Evolutionary conservation across 1,140 invertebrate genomes (phyloP).

Genomic region (Radopholus similis): DNA sequence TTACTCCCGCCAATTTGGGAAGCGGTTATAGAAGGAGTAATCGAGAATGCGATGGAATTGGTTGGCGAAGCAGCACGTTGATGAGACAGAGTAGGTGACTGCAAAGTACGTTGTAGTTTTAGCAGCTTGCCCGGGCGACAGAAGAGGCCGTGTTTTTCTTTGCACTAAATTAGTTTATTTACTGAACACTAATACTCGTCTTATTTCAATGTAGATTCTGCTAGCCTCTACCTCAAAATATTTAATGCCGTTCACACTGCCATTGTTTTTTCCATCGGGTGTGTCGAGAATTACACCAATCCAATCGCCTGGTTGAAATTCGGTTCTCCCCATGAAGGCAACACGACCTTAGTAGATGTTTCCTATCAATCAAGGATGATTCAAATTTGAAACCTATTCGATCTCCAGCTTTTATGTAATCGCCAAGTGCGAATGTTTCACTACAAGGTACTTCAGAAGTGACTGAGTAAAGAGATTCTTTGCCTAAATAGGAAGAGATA

Average conservation of each 20-base stretch:
- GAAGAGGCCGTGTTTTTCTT: constrained; percentile 35
- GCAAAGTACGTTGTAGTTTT: neutral
- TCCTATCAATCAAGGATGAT: neutral
- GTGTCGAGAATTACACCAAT: constrained; percentile 91
- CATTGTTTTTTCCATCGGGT: constrained; percentile 93
- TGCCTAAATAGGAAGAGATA: too few species aligned
- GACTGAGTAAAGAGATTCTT: constrained; percentile 22
- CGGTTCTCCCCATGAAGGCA: constrained; percentile 91
- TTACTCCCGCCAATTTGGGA: constrained; percentile 7
- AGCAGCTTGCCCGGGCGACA: constrained; percentile 42
- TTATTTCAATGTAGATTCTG: neutral
- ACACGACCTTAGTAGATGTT: constrained; percentile 78
- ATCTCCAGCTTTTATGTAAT: constrained; percentile 11
- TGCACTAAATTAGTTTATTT: constrained; percentile 30
- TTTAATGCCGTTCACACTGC: constrained; percentile 80
- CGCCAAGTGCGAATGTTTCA: constrained; percentile 25
- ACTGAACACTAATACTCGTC: neutral
- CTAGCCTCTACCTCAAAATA: constrained; percentile 68
- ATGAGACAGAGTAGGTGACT: neutral
- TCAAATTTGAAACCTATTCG: constrained; percentile 10
- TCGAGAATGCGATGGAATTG: constrained; percentile 12
- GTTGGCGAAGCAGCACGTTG: constrained; percentile 19
- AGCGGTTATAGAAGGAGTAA: constrained; percentile 32
- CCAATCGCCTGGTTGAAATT: constrained; percentile 89
- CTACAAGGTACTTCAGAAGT: constrained; percentile 17